phyloP scores from a whole-genome alignment of 2,888 invertebrate genomes.

The Ornithoptera priamus region DNA sequence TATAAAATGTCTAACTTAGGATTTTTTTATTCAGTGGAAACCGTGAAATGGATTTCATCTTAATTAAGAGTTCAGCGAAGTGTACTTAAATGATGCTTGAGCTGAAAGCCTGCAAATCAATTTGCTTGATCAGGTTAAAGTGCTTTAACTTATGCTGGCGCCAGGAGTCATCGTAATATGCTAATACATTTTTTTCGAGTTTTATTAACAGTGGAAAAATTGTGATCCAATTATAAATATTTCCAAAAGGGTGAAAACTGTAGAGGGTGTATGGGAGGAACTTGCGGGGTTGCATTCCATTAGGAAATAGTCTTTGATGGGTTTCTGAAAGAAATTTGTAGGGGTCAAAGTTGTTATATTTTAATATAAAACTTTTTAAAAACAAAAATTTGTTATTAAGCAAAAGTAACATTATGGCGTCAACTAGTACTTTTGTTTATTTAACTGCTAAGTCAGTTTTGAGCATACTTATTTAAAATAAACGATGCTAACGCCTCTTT shows the following conservation, averaged over 20 bases:
- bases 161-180: not conserved
- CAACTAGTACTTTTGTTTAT: no score
- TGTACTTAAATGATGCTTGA: conserved; percentile 1
- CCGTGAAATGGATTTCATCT: not conserved
- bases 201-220: not conserved
- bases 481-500: no score
- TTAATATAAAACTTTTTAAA: no score
- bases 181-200: no score
- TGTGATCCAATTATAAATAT: not conserved
- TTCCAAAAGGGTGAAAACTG: conserved; percentile 17
- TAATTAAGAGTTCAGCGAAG: conserved; percentile 1
- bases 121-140: conserved; percentile 3
- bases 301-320: conserved; percentile 17
- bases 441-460: no score
- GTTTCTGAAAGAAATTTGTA: conserved; percentile 7
- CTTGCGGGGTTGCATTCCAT: conserved; percentile 27
- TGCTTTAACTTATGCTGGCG: not conserved
- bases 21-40: not conserved
- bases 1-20: no score
- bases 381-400: no score
- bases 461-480: no score
- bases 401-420: no score
- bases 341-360: no score
- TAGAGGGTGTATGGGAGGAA: conserved; percentile 9
- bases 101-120: conserved; percentile 6